Conservation (phyloP, 2,888 invertebrate species). For the Plusia festucae region DNA sequence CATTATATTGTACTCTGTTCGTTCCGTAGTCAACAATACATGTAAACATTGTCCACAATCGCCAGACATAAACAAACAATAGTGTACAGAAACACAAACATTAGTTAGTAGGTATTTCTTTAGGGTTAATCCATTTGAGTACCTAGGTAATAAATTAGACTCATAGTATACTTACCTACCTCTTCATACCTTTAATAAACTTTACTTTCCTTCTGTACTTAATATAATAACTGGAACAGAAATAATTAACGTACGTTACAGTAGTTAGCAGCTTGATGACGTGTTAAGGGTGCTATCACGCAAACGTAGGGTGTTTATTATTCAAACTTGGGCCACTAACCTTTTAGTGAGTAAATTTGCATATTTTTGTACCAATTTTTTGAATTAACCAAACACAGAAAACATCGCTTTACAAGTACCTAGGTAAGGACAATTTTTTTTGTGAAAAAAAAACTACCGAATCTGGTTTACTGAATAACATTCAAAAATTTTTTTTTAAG, state of each 20-base stretch:
- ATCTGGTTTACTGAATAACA: too few relatives aligned
- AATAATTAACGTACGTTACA: slow-evolving; percentile 33
- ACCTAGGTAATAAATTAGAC: too few relatives aligned
- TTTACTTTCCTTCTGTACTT: neutral
- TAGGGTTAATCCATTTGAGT: neutral
- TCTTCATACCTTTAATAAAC: neutral
- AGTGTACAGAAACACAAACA: too few relatives aligned
- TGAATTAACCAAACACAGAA: too few relatives aligned
- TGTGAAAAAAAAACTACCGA: too few relatives aligned
- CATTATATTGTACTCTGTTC: neutral
- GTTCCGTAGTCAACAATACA: neutral
- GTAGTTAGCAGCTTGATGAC: slow-evolving; percentile 48
- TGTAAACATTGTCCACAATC: neutral
- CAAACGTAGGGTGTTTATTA: slow-evolving; percentile 17
- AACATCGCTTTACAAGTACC: too few relatives aligned
- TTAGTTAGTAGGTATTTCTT: neutral
- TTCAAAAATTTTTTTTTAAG: too few relatives aligned
- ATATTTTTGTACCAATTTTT: neutral
- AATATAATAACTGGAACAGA: slow-evolving; percentile 19
- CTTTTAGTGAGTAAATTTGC: slow-evolving; percentile 10
- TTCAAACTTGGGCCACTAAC: slow-evolving; percentile 15
- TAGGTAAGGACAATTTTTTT: too few relatives aligned
- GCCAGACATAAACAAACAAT: slow-evolving; percentile 5
- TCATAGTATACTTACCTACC: slow-evolving; percentile 16
- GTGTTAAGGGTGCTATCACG: slow-evolving; percentile 42